Evolutionary conservation across 2,113 vertebrate genomes (phyloP).

Genomic region (Syngnathoides biaculeatus): DNA sequence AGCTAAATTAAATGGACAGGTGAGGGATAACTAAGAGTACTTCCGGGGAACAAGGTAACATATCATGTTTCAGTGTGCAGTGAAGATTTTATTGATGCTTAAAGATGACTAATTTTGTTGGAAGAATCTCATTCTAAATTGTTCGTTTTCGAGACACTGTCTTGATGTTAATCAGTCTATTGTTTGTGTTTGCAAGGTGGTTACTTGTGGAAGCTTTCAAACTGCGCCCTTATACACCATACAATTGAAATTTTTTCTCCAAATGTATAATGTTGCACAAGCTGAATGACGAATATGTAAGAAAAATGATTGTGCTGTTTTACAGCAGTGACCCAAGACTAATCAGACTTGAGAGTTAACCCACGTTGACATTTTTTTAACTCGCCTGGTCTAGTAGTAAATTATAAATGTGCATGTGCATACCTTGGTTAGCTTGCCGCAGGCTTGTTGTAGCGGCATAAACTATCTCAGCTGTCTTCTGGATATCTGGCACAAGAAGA

Average conservation of each 20-base stretch:
- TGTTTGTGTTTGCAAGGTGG: background rate
- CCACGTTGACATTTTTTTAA: background rate
- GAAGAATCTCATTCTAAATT: background rate
- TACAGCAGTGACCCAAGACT: background rate
- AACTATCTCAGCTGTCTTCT: constrained; percentile 95
- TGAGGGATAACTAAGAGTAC: constrained; percentile 39
- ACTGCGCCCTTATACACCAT: too few relatives aligned
- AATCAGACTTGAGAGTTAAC: background rate
- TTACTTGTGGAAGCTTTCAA: background rate
- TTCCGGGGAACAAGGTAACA: constrained; percentile 16
- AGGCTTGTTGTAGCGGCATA: constrained; percentile 89
- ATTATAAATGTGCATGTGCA: background rate
- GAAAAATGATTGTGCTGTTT: background rate
- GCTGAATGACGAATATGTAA: too few relatives aligned
- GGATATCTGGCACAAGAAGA: constrained; percentile 94
- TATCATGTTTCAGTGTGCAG: constrained; percentile 29
- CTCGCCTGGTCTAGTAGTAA: background rate
- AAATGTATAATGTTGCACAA: too few relatives aligned
- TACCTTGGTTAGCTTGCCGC: constrained; percentile 92
- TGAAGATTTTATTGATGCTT: constrained; percentile 20
- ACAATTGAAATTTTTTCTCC: too few relatives aligned
- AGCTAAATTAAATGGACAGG: constrained; percentile 15
- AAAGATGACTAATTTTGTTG: constrained; percentile 20
- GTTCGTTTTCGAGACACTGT: background rate
- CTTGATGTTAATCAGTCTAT: background rate